phyloP scores from a whole-genome alignment of 2,113 vertebrate genomes.

The Sterna hirundo region DNA sequence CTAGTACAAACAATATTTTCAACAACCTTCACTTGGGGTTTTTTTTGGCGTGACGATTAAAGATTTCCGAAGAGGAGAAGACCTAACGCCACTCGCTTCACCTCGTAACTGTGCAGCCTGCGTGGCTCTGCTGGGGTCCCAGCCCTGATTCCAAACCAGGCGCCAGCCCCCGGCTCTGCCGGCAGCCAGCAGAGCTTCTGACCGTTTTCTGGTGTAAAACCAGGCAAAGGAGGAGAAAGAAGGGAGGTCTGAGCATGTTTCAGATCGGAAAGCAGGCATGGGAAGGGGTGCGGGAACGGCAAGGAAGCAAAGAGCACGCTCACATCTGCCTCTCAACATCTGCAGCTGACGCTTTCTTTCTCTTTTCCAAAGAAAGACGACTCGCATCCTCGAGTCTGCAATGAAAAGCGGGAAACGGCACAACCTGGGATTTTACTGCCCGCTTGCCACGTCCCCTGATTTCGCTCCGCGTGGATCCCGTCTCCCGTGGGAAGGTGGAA shows the following conservation, averaged over 20 bases:
- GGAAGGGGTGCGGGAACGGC: rapidly evolving
- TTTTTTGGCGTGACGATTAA: background rate
- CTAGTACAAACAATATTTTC: background rate
- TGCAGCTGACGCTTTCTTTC: background rate
- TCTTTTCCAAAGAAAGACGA: background rate
- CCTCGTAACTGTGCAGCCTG: background rate
- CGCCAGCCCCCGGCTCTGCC: background rate
- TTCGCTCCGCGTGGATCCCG: rapidly evolving
- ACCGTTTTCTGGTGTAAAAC: background rate
- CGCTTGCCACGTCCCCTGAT: rapidly evolving
- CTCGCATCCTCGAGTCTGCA: background rate
- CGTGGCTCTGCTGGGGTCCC: background rate
- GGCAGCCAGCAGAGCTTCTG: background rate
- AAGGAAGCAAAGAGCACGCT: background rate
- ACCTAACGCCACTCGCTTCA: background rate
- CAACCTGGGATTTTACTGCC: background rate
- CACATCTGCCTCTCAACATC: background rate
- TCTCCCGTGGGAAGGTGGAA: background rate
- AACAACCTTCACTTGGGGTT: background rate
- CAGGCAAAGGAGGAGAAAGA: background rate
- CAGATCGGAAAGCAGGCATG: background rate
- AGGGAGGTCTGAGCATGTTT: background rate
- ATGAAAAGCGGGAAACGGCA: background rate
- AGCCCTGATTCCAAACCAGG: background rate
- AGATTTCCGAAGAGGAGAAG: background rate